phyloP scores from a whole-genome alignment of 1,140 invertebrate species.

The Oryzaephilus surinamensis region DNA sequence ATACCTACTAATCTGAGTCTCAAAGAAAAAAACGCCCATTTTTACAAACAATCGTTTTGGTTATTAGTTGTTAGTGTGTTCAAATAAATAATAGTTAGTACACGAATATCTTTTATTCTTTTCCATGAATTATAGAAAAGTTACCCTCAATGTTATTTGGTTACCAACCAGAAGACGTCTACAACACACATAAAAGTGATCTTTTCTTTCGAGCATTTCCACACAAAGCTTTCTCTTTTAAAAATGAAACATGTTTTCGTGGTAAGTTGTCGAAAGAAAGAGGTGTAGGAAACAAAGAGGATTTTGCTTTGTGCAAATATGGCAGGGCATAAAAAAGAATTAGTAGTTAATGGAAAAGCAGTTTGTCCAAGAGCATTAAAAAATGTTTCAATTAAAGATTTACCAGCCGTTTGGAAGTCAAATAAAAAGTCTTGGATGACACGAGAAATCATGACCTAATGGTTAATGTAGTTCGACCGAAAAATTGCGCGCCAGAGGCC shows the following conservation, averaged over 20 bases:
- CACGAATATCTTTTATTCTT: too few species aligned
- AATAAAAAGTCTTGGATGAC: constrained; percentile 22
- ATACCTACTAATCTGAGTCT: too few species aligned
- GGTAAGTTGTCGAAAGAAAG: constrained; percentile 37
- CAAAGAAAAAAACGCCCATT: too few species aligned
- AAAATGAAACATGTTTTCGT: constrained; percentile 19
- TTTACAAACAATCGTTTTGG: too few species aligned
- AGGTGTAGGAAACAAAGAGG: too few species aligned
- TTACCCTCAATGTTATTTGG: constrained; percentile 2
- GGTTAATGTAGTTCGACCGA: constrained; percentile 28
- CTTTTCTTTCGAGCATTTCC: constrained; percentile 16
- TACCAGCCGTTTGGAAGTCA: constrained; percentile 14
- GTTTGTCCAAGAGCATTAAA: constrained; percentile 11
- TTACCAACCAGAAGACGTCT: constrained; percentile 9
- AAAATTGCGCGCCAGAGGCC: constrained; percentile 27
- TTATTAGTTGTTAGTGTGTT: too few species aligned
- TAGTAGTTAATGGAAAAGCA: constrained; percentile 14
- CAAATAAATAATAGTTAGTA: too few species aligned
- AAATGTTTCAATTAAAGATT: constrained; percentile 7
- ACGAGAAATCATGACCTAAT: constrained; percentile 16
- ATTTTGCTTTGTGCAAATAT: constrained; percentile 35
- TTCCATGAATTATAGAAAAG: constrained; percentile 9
- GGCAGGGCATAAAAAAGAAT: constrained; percentile 10
- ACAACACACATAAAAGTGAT: constrained; percentile 17
- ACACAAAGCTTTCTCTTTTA: constrained; percentile 16